These are phyloP conservation scores for Blera fallax DNA, from an alignment of 2,888 invertebrate species.

Conservation along the genomic window DNA sequence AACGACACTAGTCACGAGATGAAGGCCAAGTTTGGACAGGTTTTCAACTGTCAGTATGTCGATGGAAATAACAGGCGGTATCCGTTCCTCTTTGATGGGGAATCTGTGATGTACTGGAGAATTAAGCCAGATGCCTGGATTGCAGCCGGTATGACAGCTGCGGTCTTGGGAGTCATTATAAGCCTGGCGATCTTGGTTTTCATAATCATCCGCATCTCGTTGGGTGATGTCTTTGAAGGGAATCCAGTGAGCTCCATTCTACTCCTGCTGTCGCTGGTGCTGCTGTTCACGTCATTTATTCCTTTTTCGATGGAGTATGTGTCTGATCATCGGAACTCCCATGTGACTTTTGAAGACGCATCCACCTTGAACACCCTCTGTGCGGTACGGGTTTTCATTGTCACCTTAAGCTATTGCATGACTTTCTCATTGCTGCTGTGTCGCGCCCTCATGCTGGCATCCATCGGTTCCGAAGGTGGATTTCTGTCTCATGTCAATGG, in stretches of 20 bases:
- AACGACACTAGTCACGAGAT: slow-evolving; percentile 79
- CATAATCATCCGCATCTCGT: slow-evolving; percentile 85
- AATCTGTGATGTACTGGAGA: slow-evolving; percentile 81
- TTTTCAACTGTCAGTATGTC: slow-evolving; percentile 80
- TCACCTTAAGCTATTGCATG: slow-evolving; percentile 85
- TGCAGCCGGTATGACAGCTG: slow-evolving; percentile 85
- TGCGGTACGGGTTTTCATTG: slow-evolving; percentile 83
- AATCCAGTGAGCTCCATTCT: slow-evolving; percentile 84
- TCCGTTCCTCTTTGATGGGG: slow-evolving; percentile 80
- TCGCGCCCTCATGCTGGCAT: slow-evolving; percentile 86
- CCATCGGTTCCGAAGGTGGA: slow-evolving; percentile 86
- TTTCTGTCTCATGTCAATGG: slow-evolving; percentile 88
- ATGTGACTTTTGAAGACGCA: slow-evolving; percentile 80
- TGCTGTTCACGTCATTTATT: slow-evolving; percentile 83
- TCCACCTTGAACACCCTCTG: slow-evolving; percentile 82
- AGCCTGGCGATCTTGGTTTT: slow-evolving; percentile 86
- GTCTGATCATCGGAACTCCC: slow-evolving; percentile 80
- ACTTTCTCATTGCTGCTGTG: slow-evolving; percentile 86
- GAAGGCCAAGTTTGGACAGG: slow-evolving; percentile 80
- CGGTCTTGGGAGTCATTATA: slow-evolving; percentile 85
- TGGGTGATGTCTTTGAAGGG: slow-evolving; percentile 86
- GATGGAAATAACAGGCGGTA: slow-evolving; percentile 78
- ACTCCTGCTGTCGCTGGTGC: slow-evolving; percentile 82
- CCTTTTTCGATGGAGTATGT: slow-evolving; percentile 83
- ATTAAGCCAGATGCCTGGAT: slow-evolving; percentile 83